A percentile compares a stretch with the other conserved stretches of the same genome.
Evolutionary conservation across 1,140 invertebrate genomes (phyloP).

Genomic region (Aphelinus atriplicis): DNA sequence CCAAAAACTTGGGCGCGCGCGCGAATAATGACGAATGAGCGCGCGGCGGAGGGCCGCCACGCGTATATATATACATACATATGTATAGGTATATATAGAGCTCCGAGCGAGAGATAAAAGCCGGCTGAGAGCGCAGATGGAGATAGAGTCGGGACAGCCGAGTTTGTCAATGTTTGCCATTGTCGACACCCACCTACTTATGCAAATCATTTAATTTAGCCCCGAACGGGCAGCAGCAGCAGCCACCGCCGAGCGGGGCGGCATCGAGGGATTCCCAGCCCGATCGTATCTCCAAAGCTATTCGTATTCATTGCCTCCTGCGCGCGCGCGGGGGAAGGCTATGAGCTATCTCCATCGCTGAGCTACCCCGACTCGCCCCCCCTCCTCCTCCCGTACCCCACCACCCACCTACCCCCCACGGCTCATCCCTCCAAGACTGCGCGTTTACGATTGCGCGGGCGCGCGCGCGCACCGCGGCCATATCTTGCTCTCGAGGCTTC

Average conservation of each 20-base stretch:
- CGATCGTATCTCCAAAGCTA: conserved; percentile 67
- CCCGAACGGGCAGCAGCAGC: conserved; percentile 38
- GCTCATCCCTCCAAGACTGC: conserved; percentile 10
- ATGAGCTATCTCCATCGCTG: conserved; percentile 46
- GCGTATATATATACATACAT: too few relatives aligned
- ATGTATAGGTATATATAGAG: too few relatives aligned
- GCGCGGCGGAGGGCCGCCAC: background rate
- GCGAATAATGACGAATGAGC: conserved; percentile 29
- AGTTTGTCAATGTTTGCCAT: conserved; percentile 68
- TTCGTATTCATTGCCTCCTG: conserved; percentile 66
- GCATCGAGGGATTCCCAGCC: conserved; percentile 51
- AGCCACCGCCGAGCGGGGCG: background rate
- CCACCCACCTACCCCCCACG: conserved; percentile 20
- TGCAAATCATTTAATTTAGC: conserved; percentile 69
- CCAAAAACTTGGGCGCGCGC: background rate
- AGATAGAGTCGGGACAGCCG: conserved; percentile 48
- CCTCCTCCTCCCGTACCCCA: background rate
- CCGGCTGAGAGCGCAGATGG: background rate
- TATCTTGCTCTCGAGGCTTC: background rate
- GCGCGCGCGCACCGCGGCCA: background rate
- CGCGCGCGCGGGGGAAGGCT: conserved; percentile 44
- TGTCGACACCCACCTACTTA: conserved; percentile 69
- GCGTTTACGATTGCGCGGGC: conserved; percentile 4
- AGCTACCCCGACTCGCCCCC: conserved; percentile 23
- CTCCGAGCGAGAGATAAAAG: conserved; percentile 16